Percentiles rank a stretch among this genome's conserved stretches.
Evolutionary conservation across 2,113 vertebrate genomes (phyloP).

Genomic region (Triplophysa rosa): DNA sequence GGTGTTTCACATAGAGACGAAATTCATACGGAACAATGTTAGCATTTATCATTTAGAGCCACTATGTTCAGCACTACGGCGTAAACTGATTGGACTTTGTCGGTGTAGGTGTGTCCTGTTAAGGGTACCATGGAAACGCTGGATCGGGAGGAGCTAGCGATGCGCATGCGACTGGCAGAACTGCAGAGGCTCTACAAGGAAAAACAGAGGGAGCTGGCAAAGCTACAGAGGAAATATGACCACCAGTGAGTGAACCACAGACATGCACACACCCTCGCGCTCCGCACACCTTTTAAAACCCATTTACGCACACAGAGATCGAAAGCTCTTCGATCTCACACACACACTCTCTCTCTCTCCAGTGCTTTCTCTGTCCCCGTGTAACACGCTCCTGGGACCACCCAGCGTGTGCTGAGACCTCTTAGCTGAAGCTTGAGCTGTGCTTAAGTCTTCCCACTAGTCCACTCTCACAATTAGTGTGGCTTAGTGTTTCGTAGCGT

Average conservation of each 20-base stretch:
- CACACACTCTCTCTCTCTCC: slow-evolving; percentile 23
- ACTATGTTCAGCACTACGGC: too few relatives aligned
- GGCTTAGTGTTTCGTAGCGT: slow-evolving; percentile 50
- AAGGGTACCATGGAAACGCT: slow-evolving; percentile 92
- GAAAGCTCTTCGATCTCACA: slow-evolving; percentile 11
- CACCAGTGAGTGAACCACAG: slow-evolving; percentile 76
- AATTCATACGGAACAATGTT: background rate
- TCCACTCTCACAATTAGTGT: slow-evolving; percentile 53
- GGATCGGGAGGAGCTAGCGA: slow-evolving; percentile 91
- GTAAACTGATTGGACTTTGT: slow-evolving; percentile 40
- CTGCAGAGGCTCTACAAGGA: slow-evolving; percentile 94
- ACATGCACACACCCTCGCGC: slow-evolving; percentile 46
- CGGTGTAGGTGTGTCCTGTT: slow-evolving; percentile 86
- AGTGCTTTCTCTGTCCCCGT: slow-evolving; percentile 33
- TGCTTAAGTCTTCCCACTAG: slow-evolving; percentile 49
- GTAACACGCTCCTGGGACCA: slow-evolving; percentile 46
- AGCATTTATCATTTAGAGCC: background rate
- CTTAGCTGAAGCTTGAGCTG: slow-evolving; percentile 50
- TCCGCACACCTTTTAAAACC: slow-evolving; percentile 29
- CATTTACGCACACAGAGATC: slow-evolving; percentile 23
- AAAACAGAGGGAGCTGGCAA: slow-evolving; percentile 93
- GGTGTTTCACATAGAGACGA: too few relatives aligned
- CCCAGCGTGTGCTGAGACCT: slow-evolving; percentile 51
- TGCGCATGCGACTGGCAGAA: slow-evolving; percentile 90
- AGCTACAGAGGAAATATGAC: slow-evolving; percentile 89